Conservation (phyloP, 1,140 invertebrate species). For the Zaprionus taronus region DNA sequence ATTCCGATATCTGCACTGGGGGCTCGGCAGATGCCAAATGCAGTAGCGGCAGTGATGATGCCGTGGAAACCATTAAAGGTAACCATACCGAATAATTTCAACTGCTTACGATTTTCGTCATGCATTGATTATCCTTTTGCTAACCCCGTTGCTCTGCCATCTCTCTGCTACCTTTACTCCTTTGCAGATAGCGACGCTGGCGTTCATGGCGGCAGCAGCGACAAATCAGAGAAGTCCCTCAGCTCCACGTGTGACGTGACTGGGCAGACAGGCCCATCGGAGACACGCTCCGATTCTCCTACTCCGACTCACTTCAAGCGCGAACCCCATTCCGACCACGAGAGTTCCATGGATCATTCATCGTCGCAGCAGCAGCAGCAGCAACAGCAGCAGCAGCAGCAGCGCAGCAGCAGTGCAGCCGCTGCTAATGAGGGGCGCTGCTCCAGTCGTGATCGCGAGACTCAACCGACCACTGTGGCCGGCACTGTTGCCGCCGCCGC, state of each 20-base stretch:
- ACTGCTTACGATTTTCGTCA: not conserved
- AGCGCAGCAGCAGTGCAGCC: slow-evolving; percentile 50
- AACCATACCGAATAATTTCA: slow-evolving; percentile 16
- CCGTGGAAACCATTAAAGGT: slow-evolving; percentile 64
- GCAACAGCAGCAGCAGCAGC: slow-evolving; percentile 13
- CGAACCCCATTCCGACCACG: slow-evolving; percentile 83
- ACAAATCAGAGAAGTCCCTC: slow-evolving; percentile 81
- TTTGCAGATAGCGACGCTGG: slow-evolving; percentile 74
- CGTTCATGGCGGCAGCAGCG: slow-evolving; percentile 71
- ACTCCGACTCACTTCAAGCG: slow-evolving; percentile 74
- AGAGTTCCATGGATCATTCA: slow-evolving; percentile 84
- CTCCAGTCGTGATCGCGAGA: slow-evolving; percentile 69
- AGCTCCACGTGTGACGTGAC: slow-evolving; percentile 74
- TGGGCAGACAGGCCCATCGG: slow-evolving; percentile 38
- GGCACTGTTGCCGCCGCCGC: slow-evolving; percentile 71
- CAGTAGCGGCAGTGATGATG: slow-evolving; percentile 47
- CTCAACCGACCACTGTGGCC: slow-evolving; percentile 73
- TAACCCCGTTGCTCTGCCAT: slow-evolving; percentile 69
- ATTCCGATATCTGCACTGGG: slow-evolving; percentile 47
- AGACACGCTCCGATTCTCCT: slow-evolving; percentile 71
- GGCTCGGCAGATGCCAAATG: slow-evolving; percentile 53
- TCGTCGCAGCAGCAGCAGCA: not conserved
- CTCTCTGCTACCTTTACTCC: slow-evolving; percentile 61
- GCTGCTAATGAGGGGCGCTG: slow-evolving; percentile 57
- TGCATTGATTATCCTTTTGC: slow-evolving; percentile 28